Percentiles rank a stretch among this genome's conserved stretches.
These are phyloP conservation scores for Cromileptes altivelis DNA, from an alignment of 2,113 vertebrate species.

Conservation along the genomic window DNA sequence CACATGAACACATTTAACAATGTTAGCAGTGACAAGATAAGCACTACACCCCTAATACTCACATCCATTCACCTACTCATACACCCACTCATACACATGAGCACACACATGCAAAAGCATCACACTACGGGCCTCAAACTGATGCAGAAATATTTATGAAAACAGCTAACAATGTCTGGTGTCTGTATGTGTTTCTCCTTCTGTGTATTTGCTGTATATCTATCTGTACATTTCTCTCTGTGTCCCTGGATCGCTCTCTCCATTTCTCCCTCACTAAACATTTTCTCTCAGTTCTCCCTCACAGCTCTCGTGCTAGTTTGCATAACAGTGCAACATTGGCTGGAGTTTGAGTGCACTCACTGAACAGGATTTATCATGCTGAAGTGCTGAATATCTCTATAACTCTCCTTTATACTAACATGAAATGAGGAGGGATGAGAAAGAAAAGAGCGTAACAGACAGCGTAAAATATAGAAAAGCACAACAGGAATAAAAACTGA, in stretches of 20 bases:
- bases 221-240: slow-evolving; percentile 25
- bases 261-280: slow-evolving; percentile 34
- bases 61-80: slow-evolving; percentile 26
- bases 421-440: slow-evolving; percentile 41
- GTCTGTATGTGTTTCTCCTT: slow-evolving; percentile 35
- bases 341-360: slow-evolving; percentile 71
- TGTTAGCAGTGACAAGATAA: slow-evolving; percentile 15
- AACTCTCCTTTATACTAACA: slow-evolving; percentile 44
- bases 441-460: slow-evolving; percentile 26
- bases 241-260: slow-evolving; percentile 37
- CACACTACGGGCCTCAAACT: background rate
- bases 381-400: slow-evolving; percentile 63
- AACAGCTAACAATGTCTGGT: slow-evolving; percentile 14
- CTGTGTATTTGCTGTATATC: slow-evolving; percentile 21
- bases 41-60: slow-evolving; percentile 22
- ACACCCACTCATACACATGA: slow-evolving; percentile 28
- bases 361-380: slow-evolving; percentile 69
- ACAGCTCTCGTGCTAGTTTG: slow-evolving; percentile 73
- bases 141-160: slow-evolving; percentile 14
- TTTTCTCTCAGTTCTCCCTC: slow-evolving; percentile 54
- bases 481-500: background rate
- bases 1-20: background rate
- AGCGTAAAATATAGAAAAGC: background rate
- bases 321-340: slow-evolving; percentile 74
- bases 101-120: background rate